Evolutionary conservation across 1,140 invertebrate species (phyloP).

Genomic region (Caerostris darwini): DNA sequence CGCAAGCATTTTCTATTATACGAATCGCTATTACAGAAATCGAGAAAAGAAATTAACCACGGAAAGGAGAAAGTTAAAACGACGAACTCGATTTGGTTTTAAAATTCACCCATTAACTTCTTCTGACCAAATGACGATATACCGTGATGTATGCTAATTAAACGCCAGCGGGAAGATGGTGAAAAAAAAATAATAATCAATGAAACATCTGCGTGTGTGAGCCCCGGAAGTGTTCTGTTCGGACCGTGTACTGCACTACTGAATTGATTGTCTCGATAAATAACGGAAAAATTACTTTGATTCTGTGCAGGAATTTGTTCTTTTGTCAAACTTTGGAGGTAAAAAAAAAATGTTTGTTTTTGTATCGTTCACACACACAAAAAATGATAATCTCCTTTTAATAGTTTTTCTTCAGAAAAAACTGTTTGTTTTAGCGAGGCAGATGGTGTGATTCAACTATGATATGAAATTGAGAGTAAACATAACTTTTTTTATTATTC

Average conservation of each 20-base stretch:
- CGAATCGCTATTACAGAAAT: background rate
- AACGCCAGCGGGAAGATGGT: background rate
- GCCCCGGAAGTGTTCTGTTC: conserved; percentile 34
- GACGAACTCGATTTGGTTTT: conserved; percentile 25
- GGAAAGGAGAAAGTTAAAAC: conserved; percentile 26
- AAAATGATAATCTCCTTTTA: background rate
- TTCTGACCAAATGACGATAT: conserved; percentile 56
- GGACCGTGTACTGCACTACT: background rate
- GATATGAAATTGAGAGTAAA: background rate
- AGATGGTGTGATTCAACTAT: background rate
- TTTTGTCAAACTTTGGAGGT: background rate
- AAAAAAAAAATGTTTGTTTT: background rate
- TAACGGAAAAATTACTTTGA: conserved; percentile 11
- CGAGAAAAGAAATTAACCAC: conserved; percentile 36
- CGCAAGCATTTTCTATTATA: background rate
- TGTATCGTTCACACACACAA: background rate
- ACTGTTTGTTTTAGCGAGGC: background rate
- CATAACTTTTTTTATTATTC: background rate
- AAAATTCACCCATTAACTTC: conserved; percentile 56
- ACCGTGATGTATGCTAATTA: conserved; percentile 60
- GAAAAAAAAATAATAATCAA: conserved; percentile 57
- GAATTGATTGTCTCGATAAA: conserved; percentile 16
- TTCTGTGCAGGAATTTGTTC: background rate
- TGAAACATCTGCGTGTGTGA: conserved; percentile 33
- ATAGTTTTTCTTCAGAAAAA: background rate